These are phyloP conservation scores for Rousettus leschenaultii DNA, from an alignment of 2,113 vertebrate species.

Conservation along the genomic window DNA sequence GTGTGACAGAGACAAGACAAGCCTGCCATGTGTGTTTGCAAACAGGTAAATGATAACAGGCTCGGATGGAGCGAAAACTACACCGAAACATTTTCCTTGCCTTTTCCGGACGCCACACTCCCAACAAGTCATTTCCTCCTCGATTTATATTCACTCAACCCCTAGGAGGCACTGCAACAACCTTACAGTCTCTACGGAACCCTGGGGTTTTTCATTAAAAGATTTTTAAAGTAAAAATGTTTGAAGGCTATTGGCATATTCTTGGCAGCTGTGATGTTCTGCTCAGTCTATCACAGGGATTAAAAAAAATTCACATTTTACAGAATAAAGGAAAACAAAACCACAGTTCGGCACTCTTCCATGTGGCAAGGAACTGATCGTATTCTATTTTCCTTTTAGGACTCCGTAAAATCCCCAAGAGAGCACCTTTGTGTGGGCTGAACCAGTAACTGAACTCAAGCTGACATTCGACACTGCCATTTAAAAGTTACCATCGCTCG, in stretches of 20 bases:
- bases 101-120: neutral
- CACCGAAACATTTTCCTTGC: neutral
- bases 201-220: neutral
- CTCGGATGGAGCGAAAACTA: neutral
- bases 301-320: neutral
- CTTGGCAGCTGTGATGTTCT: neutral
- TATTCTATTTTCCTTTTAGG: neutral
- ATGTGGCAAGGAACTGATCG: neutral
- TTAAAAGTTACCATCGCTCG: neutral
- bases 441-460: neutral
- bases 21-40: neutral
- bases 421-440: neutral
- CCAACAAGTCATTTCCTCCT: neutral
- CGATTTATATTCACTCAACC: neutral
- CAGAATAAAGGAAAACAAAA: slow-evolving; percentile 10
- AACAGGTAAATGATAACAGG: neutral
- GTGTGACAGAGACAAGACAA: neutral
- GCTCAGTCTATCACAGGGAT: neutral
- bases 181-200: neutral
- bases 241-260: neutral
- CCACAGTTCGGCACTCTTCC: neutral
- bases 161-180: neutral
- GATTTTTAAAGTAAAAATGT: slow-evolving; percentile 40
- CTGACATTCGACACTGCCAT: neutral
- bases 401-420: neutral